These are phyloP conservation scores for Apamea sordens DNA, from an alignment of 2,888 invertebrate species.

Conservation along the genomic window DNA sequence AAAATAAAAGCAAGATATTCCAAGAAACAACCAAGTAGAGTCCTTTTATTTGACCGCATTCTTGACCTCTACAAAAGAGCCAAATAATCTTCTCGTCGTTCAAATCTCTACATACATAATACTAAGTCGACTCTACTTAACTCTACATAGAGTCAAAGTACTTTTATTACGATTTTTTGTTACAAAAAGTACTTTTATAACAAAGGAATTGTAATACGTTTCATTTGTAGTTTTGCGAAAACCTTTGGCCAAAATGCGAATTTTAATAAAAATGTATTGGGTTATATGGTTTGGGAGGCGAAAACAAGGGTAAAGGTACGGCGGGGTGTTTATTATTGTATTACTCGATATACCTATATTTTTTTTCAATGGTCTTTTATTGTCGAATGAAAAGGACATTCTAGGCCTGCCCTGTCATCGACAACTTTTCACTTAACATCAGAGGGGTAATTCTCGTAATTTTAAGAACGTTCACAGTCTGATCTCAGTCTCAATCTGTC, in stretches of 20 bases:
- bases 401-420: neutral
- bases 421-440: neutral
- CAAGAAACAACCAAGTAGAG: constrained; percentile 1
- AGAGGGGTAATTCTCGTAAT: no score
- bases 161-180: no score
- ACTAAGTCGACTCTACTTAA: constrained; percentile 29
- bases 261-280: constrained; percentile 73
- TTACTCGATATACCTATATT: constrained; percentile 28
- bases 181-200: constrained; percentile 43
- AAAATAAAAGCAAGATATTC: constrained; percentile 13
- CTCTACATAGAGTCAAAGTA: constrained; percentile 33
- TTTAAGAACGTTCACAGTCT: no score
- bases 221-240: constrained; percentile 59
- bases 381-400: neutral
- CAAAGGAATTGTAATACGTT: constrained; percentile 57
- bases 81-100: constrained; percentile 25
- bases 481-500: no score
- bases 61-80: constrained; percentile 25
- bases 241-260: constrained; percentile 69
- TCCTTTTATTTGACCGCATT: constrained; percentile 28
- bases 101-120: constrained; percentile 26
- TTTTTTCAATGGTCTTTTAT: neutral
- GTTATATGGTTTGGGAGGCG: constrained; percentile 65
- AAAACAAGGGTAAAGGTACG: constrained; percentile 63
- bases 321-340: constrained; percentile 30